Conservation (phyloP, 2,888 invertebrate species). For the Eristalis intricaria region DNA sequence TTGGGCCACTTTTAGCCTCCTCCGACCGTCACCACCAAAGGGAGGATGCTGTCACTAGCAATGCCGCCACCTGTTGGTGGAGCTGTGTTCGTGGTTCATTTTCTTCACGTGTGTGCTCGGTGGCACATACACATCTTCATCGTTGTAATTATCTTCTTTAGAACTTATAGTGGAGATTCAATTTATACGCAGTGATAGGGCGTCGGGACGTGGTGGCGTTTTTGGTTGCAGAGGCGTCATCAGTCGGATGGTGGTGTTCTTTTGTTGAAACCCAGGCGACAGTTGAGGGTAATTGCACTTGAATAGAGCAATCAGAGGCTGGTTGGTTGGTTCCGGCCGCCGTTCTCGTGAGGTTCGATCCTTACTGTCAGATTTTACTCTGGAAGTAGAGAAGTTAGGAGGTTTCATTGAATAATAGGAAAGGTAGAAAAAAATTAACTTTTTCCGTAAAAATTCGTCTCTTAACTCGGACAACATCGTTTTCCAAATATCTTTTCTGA, state of each 20-base stretch:
- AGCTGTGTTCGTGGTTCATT: conserved; percentile 11
- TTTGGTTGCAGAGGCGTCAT: not conserved
- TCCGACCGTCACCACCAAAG: not conserved
- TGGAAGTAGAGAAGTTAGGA: no score
- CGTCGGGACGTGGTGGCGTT: not conserved
- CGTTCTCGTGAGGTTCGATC: conserved; percentile 4
- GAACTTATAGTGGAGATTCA: not conserved
- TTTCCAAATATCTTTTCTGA: no score
- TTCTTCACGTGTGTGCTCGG: conserved; percentile 49
- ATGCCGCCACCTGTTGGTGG: conserved; percentile 59
- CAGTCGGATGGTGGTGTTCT: conserved; percentile 5
- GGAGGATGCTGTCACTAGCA: conserved; percentile 51
- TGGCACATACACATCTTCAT: conserved; percentile 46
- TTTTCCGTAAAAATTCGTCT: no score
- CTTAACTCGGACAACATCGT: no score
- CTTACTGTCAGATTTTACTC: not conserved
- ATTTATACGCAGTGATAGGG: not conserved
- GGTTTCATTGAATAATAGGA: no score
- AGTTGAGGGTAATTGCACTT: conserved; percentile 61
- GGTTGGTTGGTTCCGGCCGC: not conserved
- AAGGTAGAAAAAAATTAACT: no score
- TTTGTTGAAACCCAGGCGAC: conserved; percentile 41
- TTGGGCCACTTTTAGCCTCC: conserved; percentile 57
- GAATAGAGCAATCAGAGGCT: conserved; percentile 58
- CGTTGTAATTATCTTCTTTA: conserved; percentile 60